Base-by-base conservation (phyloP, 2,888 invertebrate genomes). In the Choristoneura rosaceana region DNA sequence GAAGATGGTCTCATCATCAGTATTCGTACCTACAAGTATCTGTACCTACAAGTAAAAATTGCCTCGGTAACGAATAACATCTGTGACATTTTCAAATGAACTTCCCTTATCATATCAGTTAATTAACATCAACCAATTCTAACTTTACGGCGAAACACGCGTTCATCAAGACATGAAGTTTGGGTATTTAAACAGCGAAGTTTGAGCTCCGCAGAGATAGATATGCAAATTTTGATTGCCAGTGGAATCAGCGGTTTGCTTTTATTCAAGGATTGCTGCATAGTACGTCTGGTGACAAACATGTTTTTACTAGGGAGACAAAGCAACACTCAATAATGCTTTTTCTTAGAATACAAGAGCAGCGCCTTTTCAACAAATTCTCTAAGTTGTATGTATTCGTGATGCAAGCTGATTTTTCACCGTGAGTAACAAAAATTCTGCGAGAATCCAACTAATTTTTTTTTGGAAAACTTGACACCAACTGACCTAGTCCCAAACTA, bases 201-300 rank as follows among this genome's bases (percentile, higher is more conserved):
- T 71, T 71, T 58, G 66, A 12, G 61, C 17, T 38, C 33, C 45
- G 25, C 52, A 45, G 15, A 43, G 43, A 60, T 41, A 70, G 61
- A 71, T 67, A 71, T 71, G 71, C 67, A 62, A 67, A 71, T 66
- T 47, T 60, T 15, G 52, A 61, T 15, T 67, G 45, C 45, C 61
- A 45, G 33, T 38, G 66, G 61, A 66, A 33, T 52, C 45, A 34
- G 58, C 33, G 45, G 55, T n/a, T 55, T 9, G 3, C 9, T 17
- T 52, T 52, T 38, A 38, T 38, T 38, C 4, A 2, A 52, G 17
- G 52, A 8, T 9, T 14, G 8, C 3, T 52, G 14, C 50, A 50
- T 5, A n/a, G n/a, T n/a, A 50, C 50, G 5, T 15, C 3, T 52
- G 9, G 15, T 17, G 15, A 17, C 15, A 52, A 52, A 12, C 43